phyloP scores from a whole-genome alignment of 1,140 invertebrate species.

The Drosophila oshimai region DNA sequence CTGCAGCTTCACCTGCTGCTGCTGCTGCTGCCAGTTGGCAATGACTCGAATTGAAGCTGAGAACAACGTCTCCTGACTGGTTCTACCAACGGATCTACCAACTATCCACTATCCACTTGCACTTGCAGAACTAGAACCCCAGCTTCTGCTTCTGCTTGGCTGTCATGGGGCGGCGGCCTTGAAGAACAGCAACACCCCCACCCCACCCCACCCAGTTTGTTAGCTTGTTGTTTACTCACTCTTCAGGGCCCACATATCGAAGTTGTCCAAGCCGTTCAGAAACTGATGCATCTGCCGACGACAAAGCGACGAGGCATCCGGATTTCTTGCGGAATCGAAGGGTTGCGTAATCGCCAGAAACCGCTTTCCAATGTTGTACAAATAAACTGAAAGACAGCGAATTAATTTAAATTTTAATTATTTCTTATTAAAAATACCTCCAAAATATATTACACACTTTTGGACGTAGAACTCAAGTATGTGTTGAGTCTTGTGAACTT shows the following conservation, averaged over 20 bases:
- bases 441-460: background rate
- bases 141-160: background rate
- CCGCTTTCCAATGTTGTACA: conserved; percentile 66
- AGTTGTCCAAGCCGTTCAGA: conserved; percentile 69
- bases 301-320: conserved; percentile 61
- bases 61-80: conserved; percentile 34
- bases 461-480: no score
- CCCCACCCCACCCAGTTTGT: background rate
- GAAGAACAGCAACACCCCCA: background rate
- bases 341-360: conserved; percentile 67
- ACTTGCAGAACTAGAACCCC: conserved; percentile 41
- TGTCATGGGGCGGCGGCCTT: background rate
- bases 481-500: no score
- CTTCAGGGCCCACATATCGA: conserved; percentile 80
- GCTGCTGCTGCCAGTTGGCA: conserved; percentile 54
- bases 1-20: conserved; percentile 2
- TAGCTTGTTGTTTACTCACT: conserved; percentile 57
- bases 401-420: background rate
- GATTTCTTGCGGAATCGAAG: conserved; percentile 69
- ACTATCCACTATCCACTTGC: conserved; percentile 15
- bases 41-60: conserved; percentile 63
- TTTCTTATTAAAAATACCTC: background rate
- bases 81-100: conserved; percentile 1
- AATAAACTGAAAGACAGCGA: conserved; percentile 54
- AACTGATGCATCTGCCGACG: conserved; percentile 65